Evolutionary conservation across 2,797 vertebrate species (phyloP), one percentile per base, ranked within the genome.

Genomic region (Lutjanus campechanus): DNA sequence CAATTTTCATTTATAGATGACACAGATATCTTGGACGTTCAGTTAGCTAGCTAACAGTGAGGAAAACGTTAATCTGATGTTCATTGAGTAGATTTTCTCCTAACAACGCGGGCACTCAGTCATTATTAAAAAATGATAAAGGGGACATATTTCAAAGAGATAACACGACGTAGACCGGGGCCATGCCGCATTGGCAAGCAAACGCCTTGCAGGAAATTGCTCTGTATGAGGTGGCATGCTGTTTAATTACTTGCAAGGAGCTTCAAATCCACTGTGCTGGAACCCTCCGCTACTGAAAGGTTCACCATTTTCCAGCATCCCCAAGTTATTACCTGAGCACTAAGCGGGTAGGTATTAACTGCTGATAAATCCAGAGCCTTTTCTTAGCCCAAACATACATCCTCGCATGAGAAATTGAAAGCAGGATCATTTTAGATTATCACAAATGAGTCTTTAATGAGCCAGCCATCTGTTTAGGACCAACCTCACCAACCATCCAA

Each of bases 211-310:
- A 91, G 92, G 91, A 94, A 94, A 94, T 92, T 91, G 86, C 89
- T 92, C 88, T 80, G 88, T 92, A 90, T 92, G 92, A 93, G 92
- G 91, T 91, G 89, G 82, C 92, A 78, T 89, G 91, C 91, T 93
- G 93, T 93, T 94, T 95, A 95, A 95, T 93, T 93, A 92, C 92
- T 93, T 92, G 90, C 85, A 83, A 90, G 91, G 85, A 93, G 87
- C 87, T 92, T 91, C 88, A 88, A 91, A 92, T 94, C 91, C 88
- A 91, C 83, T 81, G 84, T 86, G 84, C 87, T 83, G 88, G 82
- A 92, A 92, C 86, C 77, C 81, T 61, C 71, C 46, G 56, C 82
- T 22, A 72, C 87, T 79, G 77, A 92, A 92, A 89, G 55, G 79
- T 86, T 89, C 80, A 68, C 77, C 77, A 47, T 88, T 93, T 88